These are phyloP conservation scores for Kradibia gibbosae DNA, from an alignment of 1,140 invertebrate species.

Conservation along the genomic window DNA sequence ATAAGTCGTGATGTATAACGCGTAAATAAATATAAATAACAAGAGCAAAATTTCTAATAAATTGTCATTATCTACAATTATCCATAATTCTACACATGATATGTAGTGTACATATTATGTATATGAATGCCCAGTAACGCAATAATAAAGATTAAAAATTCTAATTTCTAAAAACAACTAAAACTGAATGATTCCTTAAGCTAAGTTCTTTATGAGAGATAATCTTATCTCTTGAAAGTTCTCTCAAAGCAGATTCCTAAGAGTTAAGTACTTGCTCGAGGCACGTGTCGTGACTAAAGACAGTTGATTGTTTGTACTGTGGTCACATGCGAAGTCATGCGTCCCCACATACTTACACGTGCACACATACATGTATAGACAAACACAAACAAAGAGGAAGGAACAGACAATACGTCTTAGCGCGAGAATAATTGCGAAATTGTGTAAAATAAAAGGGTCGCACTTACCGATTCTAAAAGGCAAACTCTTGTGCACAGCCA, in stretches of 20 bases:
- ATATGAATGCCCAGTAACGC: too few relatives aligned
- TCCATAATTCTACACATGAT: too few relatives aligned
- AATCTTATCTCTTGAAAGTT: slow-evolving; percentile 21
- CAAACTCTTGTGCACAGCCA: background rate
- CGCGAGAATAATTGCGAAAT: slow-evolving; percentile 14
- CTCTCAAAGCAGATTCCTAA: background rate
- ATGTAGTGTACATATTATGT: too few relatives aligned
- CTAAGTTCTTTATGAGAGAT: background rate
- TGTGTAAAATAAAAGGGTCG: background rate
- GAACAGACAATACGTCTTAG: background rate
- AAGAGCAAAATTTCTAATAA: too few relatives aligned
- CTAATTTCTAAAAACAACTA: too few relatives aligned
- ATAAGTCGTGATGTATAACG: too few relatives aligned
- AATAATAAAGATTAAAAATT: too few relatives aligned
- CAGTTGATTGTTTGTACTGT: slow-evolving; percentile 22
- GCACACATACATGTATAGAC: background rate
- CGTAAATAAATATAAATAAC: too few relatives aligned
- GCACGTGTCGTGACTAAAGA: slow-evolving; percentile 11
- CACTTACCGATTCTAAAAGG: slow-evolving; percentile 13
- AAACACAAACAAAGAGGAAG: background rate
- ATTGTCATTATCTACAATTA: too few relatives aligned
- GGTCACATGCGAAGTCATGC: background rate
- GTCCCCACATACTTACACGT: background rate
- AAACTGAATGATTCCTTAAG: background rate
- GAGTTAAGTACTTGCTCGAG: background rate